Base-by-base conservation (phyloP, 1,140 invertebrate species). In the Atopsyche davidsoni region DNA sequence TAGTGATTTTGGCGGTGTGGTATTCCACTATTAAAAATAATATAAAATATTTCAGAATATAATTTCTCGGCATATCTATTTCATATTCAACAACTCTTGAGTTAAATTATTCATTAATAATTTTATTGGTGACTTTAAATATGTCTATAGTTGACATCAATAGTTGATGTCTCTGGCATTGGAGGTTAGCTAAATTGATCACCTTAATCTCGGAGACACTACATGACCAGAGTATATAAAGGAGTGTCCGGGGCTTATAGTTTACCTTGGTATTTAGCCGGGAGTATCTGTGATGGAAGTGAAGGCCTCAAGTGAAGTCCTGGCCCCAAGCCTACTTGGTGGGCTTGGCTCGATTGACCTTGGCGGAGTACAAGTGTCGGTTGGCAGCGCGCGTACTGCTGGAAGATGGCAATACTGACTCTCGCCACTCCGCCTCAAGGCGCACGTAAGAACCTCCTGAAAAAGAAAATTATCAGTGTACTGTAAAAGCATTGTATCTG, bases 341-440 rank as follows among this genome's bases (percentile, higher is more conserved):
- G 9, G 9, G 39, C 21, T 57, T 57, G 10, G 46, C 21, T 45
- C 50, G 41, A 7, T 22, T 23, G 1, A 23, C 45, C 23, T 57
- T 57, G 9, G 55, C 55, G 1, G 55, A 57, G 22, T 57, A 47
- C 9, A 58, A 55, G 46, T 51, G 62, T 35, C 53, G 43, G 0
- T 61, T 57, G 3, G 60, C 55, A 0, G 63, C 59, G 0, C 65
- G 34, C 9, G 59, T 42, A 40, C 43, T 52, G 16, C 60, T 57
- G 9, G 54, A 19, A 17, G 56, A 9, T 23, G 53, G 57, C 11
- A 62, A 64, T 58, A 66, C 64, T 2, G 68, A 75, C 56, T 87
- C 85, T 21, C 78, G 76, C 79, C 85, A 87, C 62, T 87, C 84
- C 19, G 78, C 66, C 68, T 88, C 86, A 34, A 87, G 62, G 25